Evolutionary conservation across 2,113 vertebrate species (phyloP).

Genomic region (Xyrauchen texanus): DNA sequence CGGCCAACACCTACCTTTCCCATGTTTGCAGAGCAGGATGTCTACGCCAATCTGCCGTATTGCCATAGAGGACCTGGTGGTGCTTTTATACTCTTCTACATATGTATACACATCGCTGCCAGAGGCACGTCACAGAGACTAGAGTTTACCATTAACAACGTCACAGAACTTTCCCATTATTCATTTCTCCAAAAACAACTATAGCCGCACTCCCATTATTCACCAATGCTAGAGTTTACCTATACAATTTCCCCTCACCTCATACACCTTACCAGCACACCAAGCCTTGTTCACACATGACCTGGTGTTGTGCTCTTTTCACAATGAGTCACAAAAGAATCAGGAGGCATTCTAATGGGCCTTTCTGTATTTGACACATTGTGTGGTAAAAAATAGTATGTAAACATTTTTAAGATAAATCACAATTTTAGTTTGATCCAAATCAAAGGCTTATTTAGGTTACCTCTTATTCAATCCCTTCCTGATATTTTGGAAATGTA

Average conservation of each 20-base stretch:
- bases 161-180: conserved; percentile 63
- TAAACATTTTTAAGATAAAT: conserved; percentile 4
- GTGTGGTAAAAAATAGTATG: background rate
- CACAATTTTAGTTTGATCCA: background rate
- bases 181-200: conserved; percentile 54
- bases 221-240: conserved; percentile 71
- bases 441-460: background rate
- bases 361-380: conserved; percentile 22
- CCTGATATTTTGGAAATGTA: too few relatives aligned
- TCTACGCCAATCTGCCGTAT: conserved; percentile 32
- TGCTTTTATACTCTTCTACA: conserved; percentile 70
- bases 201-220: conserved; percentile 51
- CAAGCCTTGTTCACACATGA: conserved; percentile 62
- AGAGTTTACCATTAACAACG: conserved; percentile 70
- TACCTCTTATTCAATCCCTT: background rate
- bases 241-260: conserved; percentile 65
- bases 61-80: background rate
- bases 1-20: conserved; percentile 70
- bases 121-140: conserved; percentile 60
- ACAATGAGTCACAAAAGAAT: conserved; percentile 63
- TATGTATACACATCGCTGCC: conserved; percentile 51
- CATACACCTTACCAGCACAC: conserved; percentile 25
- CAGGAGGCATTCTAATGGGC: conserved; percentile 60
- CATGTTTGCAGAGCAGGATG: conserved; percentile 67
- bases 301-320: conserved; percentile 67